Evolutionary conservation across 2,113 vertebrate genomes (phyloP).

Genomic region (Salvelinus namaycush): DNA sequence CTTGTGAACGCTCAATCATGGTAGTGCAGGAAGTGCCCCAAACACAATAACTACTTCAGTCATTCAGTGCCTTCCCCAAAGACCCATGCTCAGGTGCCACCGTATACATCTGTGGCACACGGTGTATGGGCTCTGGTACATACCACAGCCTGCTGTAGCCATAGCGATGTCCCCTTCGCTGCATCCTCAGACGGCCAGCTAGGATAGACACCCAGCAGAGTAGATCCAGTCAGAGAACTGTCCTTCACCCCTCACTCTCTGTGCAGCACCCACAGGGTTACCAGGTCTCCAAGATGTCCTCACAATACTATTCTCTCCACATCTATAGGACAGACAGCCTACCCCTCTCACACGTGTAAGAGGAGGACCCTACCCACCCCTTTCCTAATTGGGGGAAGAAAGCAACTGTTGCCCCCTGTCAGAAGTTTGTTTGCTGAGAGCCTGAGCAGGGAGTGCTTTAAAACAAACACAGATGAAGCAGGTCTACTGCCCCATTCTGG

Average conservation of each 20-base stretch:
- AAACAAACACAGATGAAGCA: not conserved
- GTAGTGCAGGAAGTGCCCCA: no score
- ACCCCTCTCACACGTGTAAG: not conserved
- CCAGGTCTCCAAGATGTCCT: not conserved
- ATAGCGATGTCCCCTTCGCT: constrained; percentile 27
- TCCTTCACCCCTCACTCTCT: not conserved
- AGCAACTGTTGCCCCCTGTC: not conserved
- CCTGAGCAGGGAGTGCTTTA: not conserved
- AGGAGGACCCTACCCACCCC: not conserved
- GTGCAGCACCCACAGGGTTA: not conserved
- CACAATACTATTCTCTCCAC: not conserved
- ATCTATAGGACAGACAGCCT: not conserved
- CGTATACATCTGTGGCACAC: no score
- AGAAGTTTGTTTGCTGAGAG: not conserved
- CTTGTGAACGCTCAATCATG: no score
- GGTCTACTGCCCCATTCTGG: not conserved
- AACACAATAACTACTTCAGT: no score
- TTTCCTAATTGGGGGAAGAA: no score
- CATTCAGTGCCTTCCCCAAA: no score
- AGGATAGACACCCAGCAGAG: constrained; percentile 10
- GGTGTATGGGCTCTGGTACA: constrained; percentile 29
- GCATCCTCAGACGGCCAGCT: constrained; percentile 34
- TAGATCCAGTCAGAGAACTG: not conserved
- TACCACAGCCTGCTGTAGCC: constrained; percentile 63
- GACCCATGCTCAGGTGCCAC: not conserved